phyloP scores from a whole-genome alignment of 2,888 invertebrate species.

The Drosophila macrospina region DNA sequence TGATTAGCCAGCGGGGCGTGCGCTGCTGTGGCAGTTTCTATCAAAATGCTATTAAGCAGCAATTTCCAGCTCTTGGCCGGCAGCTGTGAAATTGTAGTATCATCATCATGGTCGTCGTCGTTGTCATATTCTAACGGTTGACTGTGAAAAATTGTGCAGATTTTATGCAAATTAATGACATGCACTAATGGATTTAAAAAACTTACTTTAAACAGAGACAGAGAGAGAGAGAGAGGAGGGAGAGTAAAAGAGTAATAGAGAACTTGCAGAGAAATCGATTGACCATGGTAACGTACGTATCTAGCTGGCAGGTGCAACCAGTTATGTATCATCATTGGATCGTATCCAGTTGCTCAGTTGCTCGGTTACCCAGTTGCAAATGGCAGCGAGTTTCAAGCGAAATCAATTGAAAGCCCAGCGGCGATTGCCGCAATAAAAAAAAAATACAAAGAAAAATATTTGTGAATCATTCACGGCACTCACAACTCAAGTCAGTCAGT shows the following conservation, averaged over 20 bases:
- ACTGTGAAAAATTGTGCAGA: slow-evolving; percentile 44
- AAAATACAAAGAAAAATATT: slow-evolving; percentile 42
- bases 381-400: slow-evolving; percentile 37
- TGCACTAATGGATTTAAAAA: slow-evolving; percentile 69
- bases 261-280: slow-evolving; percentile 48
- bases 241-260: too few relatives aligned
- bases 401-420: slow-evolving; percentile 39
- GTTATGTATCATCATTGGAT: slow-evolving; percentile 46
- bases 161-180: slow-evolving; percentile 75
- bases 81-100: slow-evolving; percentile 44
- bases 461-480: slow-evolving; percentile 55
- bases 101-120: slow-evolving; percentile 10
- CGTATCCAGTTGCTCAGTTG: slow-evolving; percentile 45
- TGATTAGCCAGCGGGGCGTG: slow-evolving; percentile 69
- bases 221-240: slow-evolving; percentile 15
- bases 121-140: slow-evolving; percentile 61
- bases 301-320: slow-evolving; percentile 56
- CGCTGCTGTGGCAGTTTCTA: slow-evolving; percentile 50
- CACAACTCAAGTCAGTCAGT: slow-evolving; percentile 18
- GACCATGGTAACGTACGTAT: slow-evolving; percentile 1
- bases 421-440: slow-evolving; percentile 49
- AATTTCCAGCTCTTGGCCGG: slow-evolving; percentile 38
- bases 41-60: slow-evolving; percentile 66
- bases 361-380: slow-evolving; percentile 35
- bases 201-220: slow-evolving; percentile 26